These are phyloP conservation scores for Sussaba pulchella DNA, from an alignment of 2,888 invertebrate genomes.

Conservation along the genomic window DNA sequence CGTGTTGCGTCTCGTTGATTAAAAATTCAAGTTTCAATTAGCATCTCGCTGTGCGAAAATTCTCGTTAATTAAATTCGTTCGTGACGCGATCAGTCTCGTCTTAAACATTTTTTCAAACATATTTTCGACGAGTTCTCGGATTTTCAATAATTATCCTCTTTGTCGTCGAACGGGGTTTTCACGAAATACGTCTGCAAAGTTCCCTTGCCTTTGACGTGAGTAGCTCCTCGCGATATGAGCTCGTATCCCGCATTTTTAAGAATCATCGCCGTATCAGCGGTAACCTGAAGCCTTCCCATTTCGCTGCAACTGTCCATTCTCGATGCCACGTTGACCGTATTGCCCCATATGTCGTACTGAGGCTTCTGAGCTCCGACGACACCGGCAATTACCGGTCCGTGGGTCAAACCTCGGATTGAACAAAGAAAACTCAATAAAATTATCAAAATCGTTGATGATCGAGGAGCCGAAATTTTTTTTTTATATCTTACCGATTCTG, in stretches of 20 bases:
- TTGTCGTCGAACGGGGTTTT: constrained; percentile 92
- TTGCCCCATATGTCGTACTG: constrained; percentile 99
- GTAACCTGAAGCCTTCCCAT: constrained; percentile 95
- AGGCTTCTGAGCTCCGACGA: constrained; percentile 98
- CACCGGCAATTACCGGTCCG: constrained; percentile 97
- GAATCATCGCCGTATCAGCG: constrained; percentile 92
- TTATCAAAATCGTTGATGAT: not conserved
- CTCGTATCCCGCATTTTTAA: constrained; percentile 93
- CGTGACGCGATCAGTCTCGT: constrained; percentile 17
- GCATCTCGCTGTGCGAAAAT: constrained; percentile 9
- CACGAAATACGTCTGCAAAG: constrained; percentile 95
- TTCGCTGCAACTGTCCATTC: constrained; percentile 98
- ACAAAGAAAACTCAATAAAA: not conserved
- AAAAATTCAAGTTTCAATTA: not conserved
- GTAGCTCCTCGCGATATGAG: constrained; percentile 97
- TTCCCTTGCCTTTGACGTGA: constrained; percentile 97
- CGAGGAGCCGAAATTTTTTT: constrained; percentile 6
- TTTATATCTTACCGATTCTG: constrained; percentile 91
- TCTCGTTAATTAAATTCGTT: constrained; percentile 14
- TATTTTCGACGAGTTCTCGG: not conserved
- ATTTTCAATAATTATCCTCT: constrained; percentile 74
- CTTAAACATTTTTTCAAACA: not conserved
- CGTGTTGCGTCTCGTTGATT: not conserved
- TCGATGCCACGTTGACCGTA: constrained; percentile 98
- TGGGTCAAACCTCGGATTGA: constrained; percentile 90